Conservation (phyloP, 2,113 vertebrate species). For the Nothoprocta pentlandii region DNA sequence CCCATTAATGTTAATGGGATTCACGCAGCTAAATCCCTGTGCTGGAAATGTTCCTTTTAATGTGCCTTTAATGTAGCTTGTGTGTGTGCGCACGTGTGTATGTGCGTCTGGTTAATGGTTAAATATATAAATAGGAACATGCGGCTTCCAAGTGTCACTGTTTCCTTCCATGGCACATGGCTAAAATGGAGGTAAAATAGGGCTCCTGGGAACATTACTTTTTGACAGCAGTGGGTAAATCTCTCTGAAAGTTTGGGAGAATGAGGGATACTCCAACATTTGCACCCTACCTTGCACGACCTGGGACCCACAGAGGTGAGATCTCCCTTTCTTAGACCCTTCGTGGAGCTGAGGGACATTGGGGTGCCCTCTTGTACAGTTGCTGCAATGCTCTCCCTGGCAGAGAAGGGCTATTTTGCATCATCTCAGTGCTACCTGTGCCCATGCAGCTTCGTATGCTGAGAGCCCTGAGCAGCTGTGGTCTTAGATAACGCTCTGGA, state of each 20-base stretch:
- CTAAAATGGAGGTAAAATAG: background rate
- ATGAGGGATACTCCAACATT: background rate
- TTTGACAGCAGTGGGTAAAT: background rate
- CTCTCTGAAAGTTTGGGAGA: background rate
- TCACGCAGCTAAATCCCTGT: slow-evolving; percentile 69
- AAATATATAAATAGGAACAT: slow-evolving; percentile 38
- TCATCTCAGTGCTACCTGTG: background rate
- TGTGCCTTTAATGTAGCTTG: slow-evolving; percentile 20
- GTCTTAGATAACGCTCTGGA: fast-evolving
- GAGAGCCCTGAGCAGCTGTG: fast-evolving
- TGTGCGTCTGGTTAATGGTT: background rate
- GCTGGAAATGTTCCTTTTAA: slow-evolving; percentile 55
- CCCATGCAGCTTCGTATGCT: background rate
- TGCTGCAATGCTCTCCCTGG: background rate
- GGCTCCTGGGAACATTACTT: background rate
- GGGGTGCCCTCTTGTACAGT: background rate
- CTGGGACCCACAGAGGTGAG: background rate
- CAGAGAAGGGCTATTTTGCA: background rate
- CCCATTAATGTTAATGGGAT: slow-evolving; percentile 71
- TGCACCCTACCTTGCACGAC: fast-evolving
- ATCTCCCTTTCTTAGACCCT: background rate
- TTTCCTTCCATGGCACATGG: background rate
- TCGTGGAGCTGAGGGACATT: background rate
- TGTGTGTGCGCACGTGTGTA: background rate
- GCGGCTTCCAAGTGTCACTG: background rate